These are phyloP conservation scores for Drosophila nasuta DNA, from an alignment of 1,140 invertebrate species.

Conservation along the genomic window DNA sequence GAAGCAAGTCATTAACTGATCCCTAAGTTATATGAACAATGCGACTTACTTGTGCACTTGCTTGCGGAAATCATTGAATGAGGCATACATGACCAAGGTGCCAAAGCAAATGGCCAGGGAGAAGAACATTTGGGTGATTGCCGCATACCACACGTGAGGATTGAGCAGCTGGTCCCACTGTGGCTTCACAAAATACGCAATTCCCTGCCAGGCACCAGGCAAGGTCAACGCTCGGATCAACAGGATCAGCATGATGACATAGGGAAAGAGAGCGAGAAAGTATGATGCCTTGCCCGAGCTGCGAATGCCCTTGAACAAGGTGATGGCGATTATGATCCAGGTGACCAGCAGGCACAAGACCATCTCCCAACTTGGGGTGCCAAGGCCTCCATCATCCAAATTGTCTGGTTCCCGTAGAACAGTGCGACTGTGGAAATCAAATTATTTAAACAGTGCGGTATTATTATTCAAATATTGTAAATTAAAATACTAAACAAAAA, in stretches of 20 bases:
- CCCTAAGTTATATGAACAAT: not conserved
- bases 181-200: conserved; percentile 91
- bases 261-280: conserved; percentile 91
- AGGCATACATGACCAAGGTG: conserved; percentile 92
- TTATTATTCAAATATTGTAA: too few relatives aligned
- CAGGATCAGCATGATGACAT: conserved; percentile 89
- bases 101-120: conserved; percentile 93
- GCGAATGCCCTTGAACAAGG: conserved; percentile 88
- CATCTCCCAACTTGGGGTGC: conserved; percentile 88
- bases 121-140: conserved; percentile 94
- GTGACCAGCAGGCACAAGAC: conserved; percentile 89
- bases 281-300: conserved; percentile 89
- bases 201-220: conserved; percentile 90
- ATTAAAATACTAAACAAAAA: too few relatives aligned
- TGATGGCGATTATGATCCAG: conserved; percentile 89
- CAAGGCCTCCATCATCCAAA: conserved; percentile 87
- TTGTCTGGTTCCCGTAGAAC: conserved; percentile 87
- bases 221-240: conserved; percentile 89
- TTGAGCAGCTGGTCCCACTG: conserved; percentile 89
- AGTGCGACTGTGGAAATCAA: conserved; percentile 82
- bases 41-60: conserved; percentile 90
- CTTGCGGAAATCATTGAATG: conserved; percentile 92
- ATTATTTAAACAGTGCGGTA: not conserved
- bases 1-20: too few relatives aligned
- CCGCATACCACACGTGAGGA: conserved; percentile 92